Evolutionary conservation across 2,113 vertebrate genomes (phyloP).

Genomic region (Muscicapa adusta): DNA sequence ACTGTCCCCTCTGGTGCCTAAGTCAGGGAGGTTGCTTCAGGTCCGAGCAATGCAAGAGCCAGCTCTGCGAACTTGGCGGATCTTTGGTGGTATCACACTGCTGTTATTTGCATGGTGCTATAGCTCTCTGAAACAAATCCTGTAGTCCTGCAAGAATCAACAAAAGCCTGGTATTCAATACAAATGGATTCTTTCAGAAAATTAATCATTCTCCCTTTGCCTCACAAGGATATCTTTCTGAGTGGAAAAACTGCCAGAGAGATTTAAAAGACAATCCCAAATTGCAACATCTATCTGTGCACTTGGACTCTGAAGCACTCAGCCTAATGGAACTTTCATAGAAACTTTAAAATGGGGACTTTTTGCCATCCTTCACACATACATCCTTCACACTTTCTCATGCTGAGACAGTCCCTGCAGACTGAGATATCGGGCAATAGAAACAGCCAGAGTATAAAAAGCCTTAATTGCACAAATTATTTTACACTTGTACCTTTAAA

Average conservation of each 20-base stretch:
- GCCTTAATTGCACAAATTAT: background rate
- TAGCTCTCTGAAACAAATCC: background rate
- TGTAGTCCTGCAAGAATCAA: background rate
- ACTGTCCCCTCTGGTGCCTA: background rate
- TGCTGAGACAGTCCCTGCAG: background rate
- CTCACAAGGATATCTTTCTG: background rate
- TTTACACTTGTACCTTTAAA: background rate
- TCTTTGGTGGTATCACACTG: background rate
- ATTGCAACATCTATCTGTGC: background rate
- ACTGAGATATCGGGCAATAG: background rate
- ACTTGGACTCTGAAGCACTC: background rate
- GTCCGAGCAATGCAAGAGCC: background rate
- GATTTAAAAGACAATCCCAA: background rate
- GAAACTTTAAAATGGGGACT: background rate
- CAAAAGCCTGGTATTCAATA: background rate
- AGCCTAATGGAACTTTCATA: background rate
- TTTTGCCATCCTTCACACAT: background rate
- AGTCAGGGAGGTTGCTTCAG: background rate
- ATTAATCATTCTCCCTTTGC: background rate
- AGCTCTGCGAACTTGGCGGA: background rate
- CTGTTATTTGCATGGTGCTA: background rate
- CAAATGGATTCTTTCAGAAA: background rate
- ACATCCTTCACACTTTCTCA: background rate
- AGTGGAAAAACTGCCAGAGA: background rate
- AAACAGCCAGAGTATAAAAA: background rate